A percentile compares a stretch with the other conserved stretches of the same genome.
phyloP scores from a whole-genome alignment of 2,888 invertebrate species.

The Mantis religiosa region DNA sequence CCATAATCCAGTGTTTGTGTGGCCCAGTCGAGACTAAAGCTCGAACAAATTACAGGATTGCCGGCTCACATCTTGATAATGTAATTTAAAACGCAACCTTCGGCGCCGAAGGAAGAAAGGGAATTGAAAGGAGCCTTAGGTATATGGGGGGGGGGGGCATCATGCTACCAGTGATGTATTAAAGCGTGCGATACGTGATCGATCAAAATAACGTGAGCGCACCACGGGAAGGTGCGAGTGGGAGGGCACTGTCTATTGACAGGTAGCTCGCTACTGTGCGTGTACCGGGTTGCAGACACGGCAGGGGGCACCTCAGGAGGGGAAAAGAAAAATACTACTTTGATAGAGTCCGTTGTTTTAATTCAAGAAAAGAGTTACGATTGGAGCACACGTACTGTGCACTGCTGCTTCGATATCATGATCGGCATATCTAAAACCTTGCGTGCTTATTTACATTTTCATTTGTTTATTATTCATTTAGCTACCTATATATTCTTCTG shows the following conservation, averaged over 20 bases:
- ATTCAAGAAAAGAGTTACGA: slow-evolving; percentile 15
- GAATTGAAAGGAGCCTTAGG: not conserved
- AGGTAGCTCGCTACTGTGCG: not conserved
- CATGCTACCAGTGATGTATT: not conserved
- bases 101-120: not conserved
- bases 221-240: not conserved
- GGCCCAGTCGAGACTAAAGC: not conserved
- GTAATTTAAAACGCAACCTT: not conserved
- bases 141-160: not conserved
- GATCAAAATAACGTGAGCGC: slow-evolving; percentile 5
- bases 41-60: not conserved
- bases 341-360: slow-evolving; percentile 9
- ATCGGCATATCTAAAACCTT: not conserved
- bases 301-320: not conserved
- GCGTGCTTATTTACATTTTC: not conserved
- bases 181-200: slow-evolving; percentile 11
- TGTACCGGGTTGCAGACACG: not conserved
- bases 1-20: not conserved
- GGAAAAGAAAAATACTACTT: slow-evolving; percentile 3
- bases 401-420: not conserved
- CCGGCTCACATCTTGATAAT: not conserved
- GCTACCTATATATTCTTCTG: no score
- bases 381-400: slow-evolving; percentile 5
- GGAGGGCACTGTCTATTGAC: slow-evolving; percentile 8
- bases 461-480: not conserved